A percentile compares a stretch with the other conserved stretches of the same genome.
Conservation (phyloP, 2,797 vertebrate genomes). For the Gorsachius magnificus region DNA sequence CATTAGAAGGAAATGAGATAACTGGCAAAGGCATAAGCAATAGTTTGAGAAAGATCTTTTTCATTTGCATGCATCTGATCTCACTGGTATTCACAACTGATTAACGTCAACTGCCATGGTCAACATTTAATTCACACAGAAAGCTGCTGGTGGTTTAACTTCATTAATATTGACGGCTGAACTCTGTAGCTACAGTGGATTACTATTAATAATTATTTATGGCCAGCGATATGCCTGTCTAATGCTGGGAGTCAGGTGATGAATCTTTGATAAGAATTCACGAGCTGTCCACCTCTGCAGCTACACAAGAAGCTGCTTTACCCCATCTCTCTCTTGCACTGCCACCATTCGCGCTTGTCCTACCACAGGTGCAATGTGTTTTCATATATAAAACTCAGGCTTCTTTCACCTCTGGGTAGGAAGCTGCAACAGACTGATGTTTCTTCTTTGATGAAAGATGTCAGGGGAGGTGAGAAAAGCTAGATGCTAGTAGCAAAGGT, state of each 20-base stretch:
- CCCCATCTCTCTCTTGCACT: neutral
- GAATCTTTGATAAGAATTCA: neutral
- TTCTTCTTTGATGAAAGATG: neutral
- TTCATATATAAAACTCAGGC: neutral
- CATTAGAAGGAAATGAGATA: neutral
- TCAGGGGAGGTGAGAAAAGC: neutral
- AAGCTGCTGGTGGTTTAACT: conserved; percentile 28
- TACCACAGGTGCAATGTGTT: neutral
- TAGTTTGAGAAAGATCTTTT: neutral
- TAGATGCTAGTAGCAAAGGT: neutral
- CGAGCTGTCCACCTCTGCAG: neutral
- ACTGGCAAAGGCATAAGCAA: neutral
- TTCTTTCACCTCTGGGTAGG: neutral
- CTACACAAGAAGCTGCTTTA: fast-evolving
- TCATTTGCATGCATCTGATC: conserved; percentile 28
- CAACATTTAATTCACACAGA: conserved; percentile 13
- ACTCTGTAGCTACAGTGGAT: neutral
- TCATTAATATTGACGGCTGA: conserved; percentile 31
- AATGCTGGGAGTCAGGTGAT: neutral
- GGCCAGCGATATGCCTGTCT: neutral
- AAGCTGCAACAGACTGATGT: neutral
- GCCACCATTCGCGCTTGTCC: neutral
- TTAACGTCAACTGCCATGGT: conserved; percentile 15
- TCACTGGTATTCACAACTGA: neutral
- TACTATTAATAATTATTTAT: conserved; percentile 38